Conservation (phyloP, 2,797 vertebrate genomes). For the Chiloscyllium punctatum region DNA sequence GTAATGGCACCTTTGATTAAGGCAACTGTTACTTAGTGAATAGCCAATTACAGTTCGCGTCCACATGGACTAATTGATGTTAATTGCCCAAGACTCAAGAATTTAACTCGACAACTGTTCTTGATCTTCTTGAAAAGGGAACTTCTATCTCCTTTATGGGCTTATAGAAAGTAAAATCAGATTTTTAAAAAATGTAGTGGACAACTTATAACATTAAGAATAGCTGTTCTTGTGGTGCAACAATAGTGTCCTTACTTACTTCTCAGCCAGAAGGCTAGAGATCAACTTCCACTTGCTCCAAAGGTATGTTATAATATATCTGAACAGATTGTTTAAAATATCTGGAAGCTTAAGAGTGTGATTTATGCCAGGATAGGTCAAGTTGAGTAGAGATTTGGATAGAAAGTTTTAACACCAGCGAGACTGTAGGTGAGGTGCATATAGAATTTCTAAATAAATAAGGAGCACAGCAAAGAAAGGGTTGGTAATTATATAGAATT, state of each 20-base stretch:
- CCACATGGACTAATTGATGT: constrained; percentile 33
- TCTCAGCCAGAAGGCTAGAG: too few species aligned
- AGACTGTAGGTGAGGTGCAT: background rate
- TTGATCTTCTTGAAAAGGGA: background rate
- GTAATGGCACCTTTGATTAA: constrained; percentile 34
- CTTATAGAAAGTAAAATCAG: background rate
- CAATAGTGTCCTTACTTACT: too few species aligned
- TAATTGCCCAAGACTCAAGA: constrained; percentile 3
- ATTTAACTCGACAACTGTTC: constrained; percentile 1
- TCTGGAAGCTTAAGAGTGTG: background rate
- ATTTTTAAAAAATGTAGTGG: background rate
- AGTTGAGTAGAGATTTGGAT: background rate
- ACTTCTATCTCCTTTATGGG: constrained; percentile 13
- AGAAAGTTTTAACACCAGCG: background rate
- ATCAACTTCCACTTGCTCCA: too few species aligned
- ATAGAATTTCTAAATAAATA: constrained; percentile 12
- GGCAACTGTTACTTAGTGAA: constrained; percentile 35
- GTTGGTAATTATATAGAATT: background rate
- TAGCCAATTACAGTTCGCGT: constrained; percentile 17
- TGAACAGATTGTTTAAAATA: too few species aligned
- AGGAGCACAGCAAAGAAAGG: background rate
- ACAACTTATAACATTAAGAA: constrained; percentile 7
- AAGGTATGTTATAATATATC: too few species aligned
- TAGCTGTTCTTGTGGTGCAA: too few species aligned
- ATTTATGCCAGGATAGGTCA: background rate